A percentile compares a stretch with the other conserved stretches of the same genome.
phyloP scores from a whole-genome alignment of 2,797 vertebrate species.

The Bradypodion ventrale region DNA sequence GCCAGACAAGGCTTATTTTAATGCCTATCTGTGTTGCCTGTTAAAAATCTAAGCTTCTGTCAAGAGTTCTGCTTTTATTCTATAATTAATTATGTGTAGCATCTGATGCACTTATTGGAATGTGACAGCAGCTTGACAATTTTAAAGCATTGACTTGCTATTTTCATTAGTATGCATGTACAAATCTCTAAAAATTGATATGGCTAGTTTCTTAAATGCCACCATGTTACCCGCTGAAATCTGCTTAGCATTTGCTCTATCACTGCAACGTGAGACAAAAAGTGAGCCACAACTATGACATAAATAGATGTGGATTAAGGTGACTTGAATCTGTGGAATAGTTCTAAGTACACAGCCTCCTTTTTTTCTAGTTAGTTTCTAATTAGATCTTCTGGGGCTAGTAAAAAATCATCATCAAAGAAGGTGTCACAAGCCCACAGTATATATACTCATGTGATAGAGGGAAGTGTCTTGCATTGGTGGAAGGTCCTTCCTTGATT shows the following conservation, averaged over 20 bases:
- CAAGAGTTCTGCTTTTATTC: conserved; percentile 8
- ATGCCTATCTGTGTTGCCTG: conserved; percentile 9
- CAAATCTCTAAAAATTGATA: conserved; percentile 7
- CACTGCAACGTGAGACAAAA: conserved; percentile 12
- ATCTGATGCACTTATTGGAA: not conserved
- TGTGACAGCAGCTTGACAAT: conserved; percentile 7
- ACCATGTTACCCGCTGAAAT: conserved; percentile 4
- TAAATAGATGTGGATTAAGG: not conserved
- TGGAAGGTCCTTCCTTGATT: not conserved
- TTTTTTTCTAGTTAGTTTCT: too few species aligned
- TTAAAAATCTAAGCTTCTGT: conserved; percentile 24
- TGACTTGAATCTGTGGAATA: not conserved
- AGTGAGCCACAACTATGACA: not conserved
- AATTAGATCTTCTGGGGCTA: too few species aligned
- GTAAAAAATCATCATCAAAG: not conserved
- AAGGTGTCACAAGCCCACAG: too few species aligned
- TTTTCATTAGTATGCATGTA: conserved; percentile 34
- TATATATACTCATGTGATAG: not conserved
- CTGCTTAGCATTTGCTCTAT: conserved; percentile 17
- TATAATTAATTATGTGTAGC: not conserved
- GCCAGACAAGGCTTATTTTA: conserved; percentile 1
- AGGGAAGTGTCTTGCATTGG: too few species aligned
- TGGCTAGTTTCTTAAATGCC: conserved; percentile 15
- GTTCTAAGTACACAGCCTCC: not conserved
- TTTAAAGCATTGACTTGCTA: conserved; percentile 26